A percentile compares a stretch with the other conserved stretches of the same genome.
These are phyloP conservation scores for Rhabdomys dilectus DNA, from an alignment of 2,113 vertebrate species.

Conservation along the genomic window DNA sequence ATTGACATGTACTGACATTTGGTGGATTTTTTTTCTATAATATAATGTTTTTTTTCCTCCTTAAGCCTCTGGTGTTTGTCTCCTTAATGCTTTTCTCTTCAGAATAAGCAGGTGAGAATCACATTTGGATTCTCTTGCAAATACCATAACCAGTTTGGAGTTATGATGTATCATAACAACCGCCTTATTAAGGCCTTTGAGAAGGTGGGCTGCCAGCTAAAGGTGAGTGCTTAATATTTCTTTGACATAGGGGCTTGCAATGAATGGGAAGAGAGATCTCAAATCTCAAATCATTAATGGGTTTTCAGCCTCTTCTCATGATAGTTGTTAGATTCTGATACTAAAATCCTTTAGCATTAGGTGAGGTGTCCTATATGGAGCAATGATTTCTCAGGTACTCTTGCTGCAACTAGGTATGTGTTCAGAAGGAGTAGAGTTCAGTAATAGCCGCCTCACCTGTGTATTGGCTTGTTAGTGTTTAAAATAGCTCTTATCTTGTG, in stretches of 20 bases:
- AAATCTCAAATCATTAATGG: slow-evolving; percentile 43
- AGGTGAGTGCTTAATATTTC: slow-evolving; percentile 83
- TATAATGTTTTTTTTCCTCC: slow-evolving; percentile 23
- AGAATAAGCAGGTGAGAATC: slow-evolving; percentile 91
- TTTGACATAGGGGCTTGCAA: slow-evolving; percentile 17
- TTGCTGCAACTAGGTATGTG: slow-evolving; percentile 16
- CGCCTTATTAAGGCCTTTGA: slow-evolving; percentile 91
- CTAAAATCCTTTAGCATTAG: slow-evolving; percentile 14
- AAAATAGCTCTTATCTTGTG: slow-evolving; percentile 38
- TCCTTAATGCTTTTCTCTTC: slow-evolving; percentile 78
- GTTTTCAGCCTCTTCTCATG: slow-evolving; percentile 15
- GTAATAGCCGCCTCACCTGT: neutral
- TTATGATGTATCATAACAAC: slow-evolving; percentile 93
- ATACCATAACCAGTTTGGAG: slow-evolving; percentile 88
- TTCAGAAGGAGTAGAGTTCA: slow-evolving; percentile 34
- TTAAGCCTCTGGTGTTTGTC: slow-evolving; percentile 46
- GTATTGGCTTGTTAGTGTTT: slow-evolving; percentile 27
- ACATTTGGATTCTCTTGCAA: slow-evolving; percentile 91
- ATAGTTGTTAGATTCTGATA: slow-evolving; percentile 55
- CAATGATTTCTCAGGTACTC: slow-evolving; percentile 28
- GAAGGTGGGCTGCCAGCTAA: slow-evolving; percentile 91
- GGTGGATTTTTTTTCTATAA: slow-evolving; percentile 18
- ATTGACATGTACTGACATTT: neutral
- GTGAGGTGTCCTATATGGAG: neutral
- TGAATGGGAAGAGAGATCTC: neutral